Conservation (phyloP, 2,888 invertebrate species). For the Mythimna lalbum region DNA sequence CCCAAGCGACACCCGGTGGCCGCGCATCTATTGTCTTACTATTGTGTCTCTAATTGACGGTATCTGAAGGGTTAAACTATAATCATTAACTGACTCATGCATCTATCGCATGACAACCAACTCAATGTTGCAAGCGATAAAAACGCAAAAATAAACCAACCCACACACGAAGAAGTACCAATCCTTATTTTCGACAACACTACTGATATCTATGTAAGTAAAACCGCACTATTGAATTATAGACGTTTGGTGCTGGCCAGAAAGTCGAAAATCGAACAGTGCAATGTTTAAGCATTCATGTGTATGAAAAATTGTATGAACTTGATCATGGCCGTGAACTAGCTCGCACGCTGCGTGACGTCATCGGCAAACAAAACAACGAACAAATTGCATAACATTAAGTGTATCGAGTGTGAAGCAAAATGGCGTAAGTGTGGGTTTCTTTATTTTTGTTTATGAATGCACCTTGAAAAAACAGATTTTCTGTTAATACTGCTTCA, state of each 20-base stretch:
- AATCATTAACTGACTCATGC: slow-evolving; percentile 45
- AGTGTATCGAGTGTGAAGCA: slow-evolving; percentile 62
- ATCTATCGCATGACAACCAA: slow-evolving; percentile 28
- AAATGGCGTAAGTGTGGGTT: slow-evolving; percentile 33
- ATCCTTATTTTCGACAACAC: slow-evolving; percentile 17
- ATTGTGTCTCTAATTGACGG: too few relatives aligned
- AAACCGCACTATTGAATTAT: neutral
- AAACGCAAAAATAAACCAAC: slow-evolving; percentile 50
- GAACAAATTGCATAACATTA: slow-evolving; percentile 86
- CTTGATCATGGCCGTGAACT: slow-evolving; percentile 84
- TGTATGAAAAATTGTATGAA: slow-evolving; percentile 75
- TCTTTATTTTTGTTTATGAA: slow-evolving; percentile 16
- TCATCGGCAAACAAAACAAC: slow-evolving; percentile 79
- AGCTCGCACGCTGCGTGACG: slow-evolving; percentile 75
- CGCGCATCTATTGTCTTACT: too few relatives aligned
- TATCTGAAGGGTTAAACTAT: too few relatives aligned
- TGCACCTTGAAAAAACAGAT: slow-evolving; percentile 6
- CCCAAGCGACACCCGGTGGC: too few relatives aligned
- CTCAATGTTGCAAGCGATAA: slow-evolving; percentile 41
- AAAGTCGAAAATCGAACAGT: slow-evolving; percentile 1
- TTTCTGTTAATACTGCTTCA: neutral
- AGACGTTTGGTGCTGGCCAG: neutral
- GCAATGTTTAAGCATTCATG: slow-evolving; percentile 2
- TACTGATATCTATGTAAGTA: neutral
- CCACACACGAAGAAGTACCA: slow-evolving; percentile 53